phyloP scores from a whole-genome alignment of 2,797 vertebrate genomes.

The Hyperoplus immaculatus region DNA sequence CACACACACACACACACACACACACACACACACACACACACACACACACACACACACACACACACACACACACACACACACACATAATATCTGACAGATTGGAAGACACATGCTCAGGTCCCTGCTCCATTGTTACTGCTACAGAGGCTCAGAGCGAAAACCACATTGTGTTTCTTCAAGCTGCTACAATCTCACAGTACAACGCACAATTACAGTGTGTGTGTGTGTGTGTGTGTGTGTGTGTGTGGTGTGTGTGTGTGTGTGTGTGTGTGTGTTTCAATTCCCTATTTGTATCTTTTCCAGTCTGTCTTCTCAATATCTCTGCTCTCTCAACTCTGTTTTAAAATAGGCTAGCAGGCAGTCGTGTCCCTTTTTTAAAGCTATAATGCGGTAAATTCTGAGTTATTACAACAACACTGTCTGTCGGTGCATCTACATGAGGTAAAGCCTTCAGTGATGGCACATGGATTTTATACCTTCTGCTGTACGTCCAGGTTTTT shows the following conservation, averaged over 20 bases:
- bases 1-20: slow-evolving; percentile 1
- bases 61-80: background rate
- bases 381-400: no score
- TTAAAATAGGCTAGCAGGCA: background rate
- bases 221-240: no score
- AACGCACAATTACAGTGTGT: slow-evolving; percentile 31
- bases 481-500: no score
- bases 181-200: slow-evolving; percentile 32
- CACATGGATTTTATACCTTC: no score
- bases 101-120: slow-evolving; percentile 71
- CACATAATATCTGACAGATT: slow-evolving; percentile 76
- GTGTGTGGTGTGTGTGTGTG: no score
- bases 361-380: no score
- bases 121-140: slow-evolving; percentile 50
- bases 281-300: background rate
- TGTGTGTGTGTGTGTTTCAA: background rate
- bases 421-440: no score
- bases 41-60: background rate
- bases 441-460: no score
- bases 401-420: no score
- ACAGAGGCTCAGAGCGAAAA: slow-evolving; percentile 38
- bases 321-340: background rate
- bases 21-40: background rate
- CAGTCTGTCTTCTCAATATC: background rate
- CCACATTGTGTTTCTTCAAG: slow-evolving; percentile 38